These are phyloP conservation scores for Philopotamus ludificatus DNA, from an alignment of 1,140 invertebrate species.

Conservation along the genomic window DNA sequence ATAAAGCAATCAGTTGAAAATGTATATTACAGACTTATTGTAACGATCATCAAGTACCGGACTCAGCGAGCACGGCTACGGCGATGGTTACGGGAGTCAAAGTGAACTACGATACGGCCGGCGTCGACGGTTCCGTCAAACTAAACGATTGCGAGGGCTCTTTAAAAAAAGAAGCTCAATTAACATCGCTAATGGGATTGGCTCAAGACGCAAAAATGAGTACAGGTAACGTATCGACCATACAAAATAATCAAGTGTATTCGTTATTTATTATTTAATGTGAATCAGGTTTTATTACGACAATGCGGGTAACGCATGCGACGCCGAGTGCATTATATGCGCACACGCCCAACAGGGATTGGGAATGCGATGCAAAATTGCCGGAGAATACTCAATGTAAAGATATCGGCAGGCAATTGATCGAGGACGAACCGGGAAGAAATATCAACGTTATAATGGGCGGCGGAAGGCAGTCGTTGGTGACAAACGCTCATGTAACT, in stretches of 20 bases:
- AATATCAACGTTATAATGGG: constrained; percentile 83
- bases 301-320: constrained; percentile 87
- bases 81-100: constrained; percentile 86
- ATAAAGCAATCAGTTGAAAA: constrained; percentile 5
- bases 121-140: constrained; percentile 70
- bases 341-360: constrained; percentile 69
- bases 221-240: constrained; percentile 61
- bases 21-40: constrained; percentile 77
- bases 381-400: constrained; percentile 60
- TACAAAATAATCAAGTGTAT: not conserved
- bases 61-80: constrained; percentile 86
- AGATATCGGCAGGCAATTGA: constrained; percentile 75
- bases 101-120: constrained; percentile 74
- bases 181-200: constrained; percentile 66
- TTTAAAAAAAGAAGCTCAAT: constrained; percentile 55
- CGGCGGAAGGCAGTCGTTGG: constrained; percentile 73
- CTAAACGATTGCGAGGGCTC: constrained; percentile 67
- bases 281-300: constrained; percentile 93
- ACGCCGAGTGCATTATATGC: constrained; percentile 86
- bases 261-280: constrained; percentile 43
- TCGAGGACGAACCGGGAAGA: constrained; percentile 70
- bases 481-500: constrained; percentile 57
- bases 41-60: constrained; percentile 82
- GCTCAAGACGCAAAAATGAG: constrained; percentile 72
- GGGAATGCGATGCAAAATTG: constrained; percentile 71